Evolutionary conservation across 2,888 invertebrate species (phyloP).

Genomic region (Phengaris alcon): DNA sequence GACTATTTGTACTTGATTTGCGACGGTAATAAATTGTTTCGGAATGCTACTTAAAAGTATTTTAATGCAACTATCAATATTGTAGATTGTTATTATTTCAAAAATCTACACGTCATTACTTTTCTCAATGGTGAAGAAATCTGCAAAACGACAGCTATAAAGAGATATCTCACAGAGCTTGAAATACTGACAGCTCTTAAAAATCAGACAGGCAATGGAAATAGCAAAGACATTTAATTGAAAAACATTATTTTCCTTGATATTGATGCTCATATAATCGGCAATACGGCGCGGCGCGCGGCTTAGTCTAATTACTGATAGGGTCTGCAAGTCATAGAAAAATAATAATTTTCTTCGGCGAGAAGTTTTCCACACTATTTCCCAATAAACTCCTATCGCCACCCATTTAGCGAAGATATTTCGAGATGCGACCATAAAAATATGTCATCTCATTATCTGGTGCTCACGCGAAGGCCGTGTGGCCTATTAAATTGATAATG

Average conservation of each 20-base stretch:
- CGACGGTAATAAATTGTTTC: background rate
- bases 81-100: background rate
- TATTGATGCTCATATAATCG: no score
- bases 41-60: background rate
- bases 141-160: background rate
- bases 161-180: background rate
- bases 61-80: background rate
- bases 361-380: background rate
- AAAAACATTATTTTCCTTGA: no score
- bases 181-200: background rate
- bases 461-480: slow-evolving; percentile 24
- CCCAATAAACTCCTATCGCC: background rate
- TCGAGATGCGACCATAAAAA: slow-evolving; percentile 19
- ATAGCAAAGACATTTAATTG: background rate
- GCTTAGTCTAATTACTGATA: no score
- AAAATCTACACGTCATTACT: background rate
- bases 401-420: slow-evolving; percentile 1
- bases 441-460: slow-evolving; percentile 23
- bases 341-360: background rate
- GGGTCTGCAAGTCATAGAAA: background rate
- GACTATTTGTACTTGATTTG: background rate
- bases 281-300: no score
- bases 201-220: background rate
- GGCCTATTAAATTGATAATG: slow-evolving; percentile 24
- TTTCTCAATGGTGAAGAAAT: background rate